phyloP scores from a whole-genome alignment of 2,888 invertebrate genomes.

The Chydorus sphaericus region DNA sequence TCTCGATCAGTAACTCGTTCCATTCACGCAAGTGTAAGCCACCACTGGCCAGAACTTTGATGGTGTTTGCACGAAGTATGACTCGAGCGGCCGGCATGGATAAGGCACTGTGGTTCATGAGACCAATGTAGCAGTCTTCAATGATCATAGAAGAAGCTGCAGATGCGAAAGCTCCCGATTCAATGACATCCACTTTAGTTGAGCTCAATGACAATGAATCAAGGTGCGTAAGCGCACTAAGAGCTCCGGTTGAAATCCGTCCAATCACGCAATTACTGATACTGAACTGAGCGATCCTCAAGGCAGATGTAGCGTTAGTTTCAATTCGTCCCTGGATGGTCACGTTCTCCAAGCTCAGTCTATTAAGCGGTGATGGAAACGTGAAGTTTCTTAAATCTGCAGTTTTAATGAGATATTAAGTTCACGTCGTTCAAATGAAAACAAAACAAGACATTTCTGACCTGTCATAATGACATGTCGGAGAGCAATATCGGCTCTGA shows the following conservation, averaged over 20 bases:
- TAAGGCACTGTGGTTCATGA: constrained; percentile 5
- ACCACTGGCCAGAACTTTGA: background rate
- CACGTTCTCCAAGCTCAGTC: constrained; percentile 7
- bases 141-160: constrained; percentile 3
- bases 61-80: constrained; percentile 6
- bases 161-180: background rate
- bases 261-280: constrained; percentile 8
- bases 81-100: constrained; percentile 11
- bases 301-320: constrained; percentile 8
- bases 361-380: constrained; percentile 12
- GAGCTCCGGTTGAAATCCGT: background rate
- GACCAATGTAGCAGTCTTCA: constrained; percentile 5
- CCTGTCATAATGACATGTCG: background rate
- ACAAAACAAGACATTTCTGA: background rate
- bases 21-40: constrained; percentile 12
- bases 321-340: constrained; percentile 2
- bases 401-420: background rate
- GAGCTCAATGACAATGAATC: constrained; percentile 9
- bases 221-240: constrained; percentile 4
- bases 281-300: background rate
- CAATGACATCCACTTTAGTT: background rate
- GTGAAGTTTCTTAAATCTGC: constrained; percentile 9
- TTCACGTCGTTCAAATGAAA: background rate
- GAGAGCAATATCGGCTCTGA: constrained; percentile 2
- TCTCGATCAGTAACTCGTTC: constrained; percentile 14